Conservation (phyloP, 2,113 vertebrate genomes). For the Pantherophis guttatus region DNA sequence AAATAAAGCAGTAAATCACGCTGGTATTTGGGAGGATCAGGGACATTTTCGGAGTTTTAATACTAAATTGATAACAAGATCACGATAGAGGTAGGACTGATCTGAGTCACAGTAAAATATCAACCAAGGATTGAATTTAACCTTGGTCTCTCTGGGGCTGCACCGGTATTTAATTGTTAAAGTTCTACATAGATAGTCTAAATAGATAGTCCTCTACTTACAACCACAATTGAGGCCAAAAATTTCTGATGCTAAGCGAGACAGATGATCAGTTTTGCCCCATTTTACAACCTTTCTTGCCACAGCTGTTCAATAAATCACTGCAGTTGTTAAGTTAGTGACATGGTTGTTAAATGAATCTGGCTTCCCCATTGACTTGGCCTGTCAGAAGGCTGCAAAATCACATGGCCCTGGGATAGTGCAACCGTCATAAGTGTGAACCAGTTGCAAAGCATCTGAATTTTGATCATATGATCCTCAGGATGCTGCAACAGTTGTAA, state of each 20-base stretch:
- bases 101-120: background rate
- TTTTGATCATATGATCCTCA: background rate
- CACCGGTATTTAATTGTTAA: background rate
- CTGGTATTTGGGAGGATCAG: slow-evolving; percentile 34
- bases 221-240: background rate
- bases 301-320: background rate
- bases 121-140: background rate
- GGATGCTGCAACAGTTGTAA: background rate
- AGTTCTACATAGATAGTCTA: background rate
- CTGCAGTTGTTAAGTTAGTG: background rate
- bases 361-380: background rate
- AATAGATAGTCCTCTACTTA: background rate
- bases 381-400: background rate
- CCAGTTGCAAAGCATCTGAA: background rate
- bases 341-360: background rate
- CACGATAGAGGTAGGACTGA: background rate
- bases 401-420: background rate
- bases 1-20: slow-evolving; percentile 32
- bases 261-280: background rate
- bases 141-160: background rate
- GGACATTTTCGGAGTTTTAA: slow-evolving; percentile 28
- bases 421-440: background rate
- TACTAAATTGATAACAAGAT: background rate
- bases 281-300: background rate
- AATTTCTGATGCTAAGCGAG: background rate